phyloP scores from a whole-genome alignment of 2,888 invertebrate species.

The Ypsolopha scabrella region DNA sequence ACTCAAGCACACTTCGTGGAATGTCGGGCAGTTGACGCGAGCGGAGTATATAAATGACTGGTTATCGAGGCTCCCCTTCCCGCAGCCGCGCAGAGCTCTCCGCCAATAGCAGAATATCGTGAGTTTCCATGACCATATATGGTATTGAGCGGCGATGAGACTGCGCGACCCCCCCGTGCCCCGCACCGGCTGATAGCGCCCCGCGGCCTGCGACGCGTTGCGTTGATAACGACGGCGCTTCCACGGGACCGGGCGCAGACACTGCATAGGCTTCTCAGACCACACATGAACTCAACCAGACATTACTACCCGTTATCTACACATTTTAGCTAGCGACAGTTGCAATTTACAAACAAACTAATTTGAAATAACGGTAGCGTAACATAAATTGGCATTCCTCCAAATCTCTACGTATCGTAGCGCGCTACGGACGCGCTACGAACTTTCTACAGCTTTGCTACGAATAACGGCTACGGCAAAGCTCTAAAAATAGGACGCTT shows the following conservation, averaged over 20 bases:
- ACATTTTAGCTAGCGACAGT: background rate
- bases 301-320: background rate
- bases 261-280: constrained; percentile 8
- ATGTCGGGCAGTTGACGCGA: constrained; percentile 51
- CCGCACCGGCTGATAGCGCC: constrained; percentile 21
- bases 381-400: background rate
- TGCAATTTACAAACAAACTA: background rate
- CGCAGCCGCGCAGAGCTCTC: constrained; percentile 54
- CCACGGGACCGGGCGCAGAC: constrained; percentile 10
- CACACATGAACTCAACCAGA: constrained; percentile 21
- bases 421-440: background rate
- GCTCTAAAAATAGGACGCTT: background rate
- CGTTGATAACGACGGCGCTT: constrained; percentile 49
- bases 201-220: constrained; percentile 35
- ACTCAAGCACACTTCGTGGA: constrained; percentile 66
- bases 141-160: constrained; percentile 75
- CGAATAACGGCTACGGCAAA: background rate
- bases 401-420: background rate
- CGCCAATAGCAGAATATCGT: constrained; percentile 73
- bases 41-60: constrained; percentile 70
- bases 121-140: constrained; percentile 76
- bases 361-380: background rate
- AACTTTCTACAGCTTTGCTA: background rate
- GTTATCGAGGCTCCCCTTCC: constrained; percentile 67
- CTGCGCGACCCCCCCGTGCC: constrained; percentile 47